phyloP scores from a whole-genome alignment of 1,140 invertebrate genomes.

The Gonatopus flavifemur region DNA sequence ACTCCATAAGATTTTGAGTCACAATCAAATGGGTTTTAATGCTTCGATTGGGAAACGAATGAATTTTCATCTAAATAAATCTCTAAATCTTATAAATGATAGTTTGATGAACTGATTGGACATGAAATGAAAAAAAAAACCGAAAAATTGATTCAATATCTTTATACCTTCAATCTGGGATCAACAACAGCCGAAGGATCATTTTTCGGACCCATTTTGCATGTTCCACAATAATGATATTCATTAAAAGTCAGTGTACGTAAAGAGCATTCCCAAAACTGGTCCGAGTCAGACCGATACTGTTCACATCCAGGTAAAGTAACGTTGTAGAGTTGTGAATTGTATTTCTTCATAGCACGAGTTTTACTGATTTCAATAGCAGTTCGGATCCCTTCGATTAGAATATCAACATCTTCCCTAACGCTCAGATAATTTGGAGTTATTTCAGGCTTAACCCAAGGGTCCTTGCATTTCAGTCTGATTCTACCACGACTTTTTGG shows the following conservation, averaged over 20 bases:
- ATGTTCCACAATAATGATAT: constrained; percentile 74
- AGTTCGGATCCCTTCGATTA: constrained; percentile 65
- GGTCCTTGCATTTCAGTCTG: constrained; percentile 66
- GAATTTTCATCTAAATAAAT: too few relatives aligned
- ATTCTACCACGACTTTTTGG: constrained; percentile 75
- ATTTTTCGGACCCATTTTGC: too few relatives aligned
- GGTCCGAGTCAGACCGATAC: constrained; percentile 64
- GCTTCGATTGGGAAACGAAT: too few relatives aligned
- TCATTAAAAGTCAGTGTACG: constrained; percentile 71
- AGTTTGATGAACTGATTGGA: too few relatives aligned
- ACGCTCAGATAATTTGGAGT: constrained; percentile 78
- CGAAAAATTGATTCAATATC: background rate
- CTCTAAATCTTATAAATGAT: too few relatives aligned
- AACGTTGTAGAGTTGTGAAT: constrained; percentile 64
- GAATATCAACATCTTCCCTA: constrained; percentile 65
- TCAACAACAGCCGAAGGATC: too few relatives aligned
- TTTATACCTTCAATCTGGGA: too few relatives aligned
- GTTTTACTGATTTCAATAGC: constrained; percentile 64
- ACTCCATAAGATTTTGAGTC: too few relatives aligned
- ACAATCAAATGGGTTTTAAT: too few relatives aligned
- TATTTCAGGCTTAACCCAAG: constrained; percentile 73
- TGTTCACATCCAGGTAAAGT: constrained; percentile 69
- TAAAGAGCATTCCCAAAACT: constrained; percentile 74
- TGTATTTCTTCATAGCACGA: constrained; percentile 62
- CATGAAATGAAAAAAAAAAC: too few relatives aligned